These are phyloP conservation scores for Trichonephila clavipes DNA, from an alignment of 1,140 invertebrate genomes.

Conservation along the genomic window DNA sequence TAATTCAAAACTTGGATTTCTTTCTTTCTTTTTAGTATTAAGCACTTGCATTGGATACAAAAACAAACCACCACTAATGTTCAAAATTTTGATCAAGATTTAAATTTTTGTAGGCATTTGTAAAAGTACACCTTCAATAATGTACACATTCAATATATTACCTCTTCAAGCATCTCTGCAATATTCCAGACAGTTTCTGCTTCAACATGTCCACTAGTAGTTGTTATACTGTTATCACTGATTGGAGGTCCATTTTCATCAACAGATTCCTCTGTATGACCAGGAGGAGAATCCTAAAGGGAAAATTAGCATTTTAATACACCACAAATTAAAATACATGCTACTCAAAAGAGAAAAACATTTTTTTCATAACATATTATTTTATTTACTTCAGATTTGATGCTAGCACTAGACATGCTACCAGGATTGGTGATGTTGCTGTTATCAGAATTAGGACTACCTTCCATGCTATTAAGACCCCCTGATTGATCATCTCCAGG, in stretches of 20 bases:
- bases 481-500: conserved; percentile 79
- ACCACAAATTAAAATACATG: no score
- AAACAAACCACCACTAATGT: no score
- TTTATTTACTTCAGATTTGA: conserved; percentile 88
- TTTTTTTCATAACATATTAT: background rate
- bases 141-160: conserved; percentile 78
- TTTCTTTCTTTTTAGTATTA: no score
- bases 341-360: no score
- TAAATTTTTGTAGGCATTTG: no score
- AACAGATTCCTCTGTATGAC: conserved; percentile 77
- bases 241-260: conserved; percentile 82
- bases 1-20: no score
- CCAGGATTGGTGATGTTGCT: conserved; percentile 86
- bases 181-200: conserved; percentile 81
- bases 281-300: conserved; percentile 57
- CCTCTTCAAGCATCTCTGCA: conserved; percentile 87
- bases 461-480: conserved; percentile 83
- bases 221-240: conserved; percentile 83
- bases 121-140: no score
- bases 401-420: conserved; percentile 91
- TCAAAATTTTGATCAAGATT: no score
- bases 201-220: conserved; percentile 82
- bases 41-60: no score
- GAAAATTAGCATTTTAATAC: background rate
- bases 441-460: conserved; percentile 89